These are phyloP conservation scores for Alviniconcha marisindica DNA, from an alignment of 1,140 invertebrate genomes.

Conservation along the genomic window DNA sequence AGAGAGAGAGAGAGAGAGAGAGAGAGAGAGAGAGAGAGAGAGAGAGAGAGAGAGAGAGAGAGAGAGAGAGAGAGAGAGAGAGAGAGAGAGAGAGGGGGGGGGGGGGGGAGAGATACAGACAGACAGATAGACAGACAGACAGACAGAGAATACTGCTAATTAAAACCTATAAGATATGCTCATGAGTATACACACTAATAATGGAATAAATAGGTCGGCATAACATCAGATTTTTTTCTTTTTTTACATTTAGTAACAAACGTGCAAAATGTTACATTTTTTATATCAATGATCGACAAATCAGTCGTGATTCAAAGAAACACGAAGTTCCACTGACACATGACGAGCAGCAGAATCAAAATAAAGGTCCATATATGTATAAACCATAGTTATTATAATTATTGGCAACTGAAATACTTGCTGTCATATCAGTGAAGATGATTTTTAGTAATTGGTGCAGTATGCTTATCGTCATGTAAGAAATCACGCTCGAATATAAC, in stretches of 20 bases:
- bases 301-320: no score
- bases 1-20: constrained; percentile 15
- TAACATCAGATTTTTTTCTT: neutral
- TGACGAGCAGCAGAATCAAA: neutral
- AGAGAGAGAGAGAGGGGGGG: neutral
- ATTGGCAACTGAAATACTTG: neutral
- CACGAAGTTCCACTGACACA: neutral
- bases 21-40: constrained; percentile 22
- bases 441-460: neutral
- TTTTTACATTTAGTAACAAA: neutral
- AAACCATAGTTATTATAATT: neutral
- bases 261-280: no score
- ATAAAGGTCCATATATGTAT: neutral
- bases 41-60: constrained; percentile 33
- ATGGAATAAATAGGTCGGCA: no score
- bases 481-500: neutral
- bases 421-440: neutral
- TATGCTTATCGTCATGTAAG: neutral
- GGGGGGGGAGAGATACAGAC: neutral
- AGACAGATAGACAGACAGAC: neutral
- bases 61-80: constrained; percentile 9
- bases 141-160: neutral
- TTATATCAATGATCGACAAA: no score
- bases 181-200: neutral
- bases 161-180: neutral